Evolutionary conservation across 2,113 vertebrate species (phyloP).

Genomic region (Sterna hirundo): DNA sequence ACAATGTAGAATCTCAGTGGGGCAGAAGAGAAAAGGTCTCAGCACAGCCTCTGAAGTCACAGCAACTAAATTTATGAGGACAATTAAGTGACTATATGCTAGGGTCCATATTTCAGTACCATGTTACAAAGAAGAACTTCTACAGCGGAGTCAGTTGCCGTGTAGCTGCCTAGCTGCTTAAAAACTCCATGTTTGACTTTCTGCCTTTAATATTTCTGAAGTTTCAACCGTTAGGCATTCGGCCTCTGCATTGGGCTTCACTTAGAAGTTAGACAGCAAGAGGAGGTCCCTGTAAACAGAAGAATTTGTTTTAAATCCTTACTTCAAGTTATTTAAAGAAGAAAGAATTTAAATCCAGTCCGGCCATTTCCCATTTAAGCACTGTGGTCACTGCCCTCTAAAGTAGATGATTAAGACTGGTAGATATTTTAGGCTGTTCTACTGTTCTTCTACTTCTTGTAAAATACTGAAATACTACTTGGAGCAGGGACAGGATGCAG

Average conservation of each 20-base stretch:
- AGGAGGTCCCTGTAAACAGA: not conserved
- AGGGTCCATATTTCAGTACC: not conserved
- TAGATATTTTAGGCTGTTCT: not conserved
- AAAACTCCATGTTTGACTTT: not conserved
- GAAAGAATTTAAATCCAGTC: not conserved
- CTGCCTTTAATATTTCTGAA: not conserved
- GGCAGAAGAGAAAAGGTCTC: not conserved
- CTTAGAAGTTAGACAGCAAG: not conserved
- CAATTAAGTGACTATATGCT: not conserved
- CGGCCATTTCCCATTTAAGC: not conserved
- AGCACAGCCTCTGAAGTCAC: not conserved
- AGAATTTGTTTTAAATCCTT: not conserved
- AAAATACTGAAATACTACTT: not conserved
- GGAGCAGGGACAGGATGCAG: not conserved
- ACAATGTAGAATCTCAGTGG: not conserved
- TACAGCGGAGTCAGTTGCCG: not conserved
- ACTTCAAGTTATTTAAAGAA: not conserved
- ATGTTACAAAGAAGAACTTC: not conserved
- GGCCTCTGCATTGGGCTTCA: not conserved
- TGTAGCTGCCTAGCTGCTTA: not conserved
- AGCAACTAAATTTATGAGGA: not conserved
- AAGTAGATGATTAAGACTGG: not conserved
- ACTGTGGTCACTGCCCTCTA: not conserved
- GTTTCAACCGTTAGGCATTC: not conserved
- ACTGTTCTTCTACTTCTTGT: not conserved